Evolutionary conservation across 1,140 invertebrate genomes (phyloP).

Genomic region (Cyclina sinensis): DNA sequence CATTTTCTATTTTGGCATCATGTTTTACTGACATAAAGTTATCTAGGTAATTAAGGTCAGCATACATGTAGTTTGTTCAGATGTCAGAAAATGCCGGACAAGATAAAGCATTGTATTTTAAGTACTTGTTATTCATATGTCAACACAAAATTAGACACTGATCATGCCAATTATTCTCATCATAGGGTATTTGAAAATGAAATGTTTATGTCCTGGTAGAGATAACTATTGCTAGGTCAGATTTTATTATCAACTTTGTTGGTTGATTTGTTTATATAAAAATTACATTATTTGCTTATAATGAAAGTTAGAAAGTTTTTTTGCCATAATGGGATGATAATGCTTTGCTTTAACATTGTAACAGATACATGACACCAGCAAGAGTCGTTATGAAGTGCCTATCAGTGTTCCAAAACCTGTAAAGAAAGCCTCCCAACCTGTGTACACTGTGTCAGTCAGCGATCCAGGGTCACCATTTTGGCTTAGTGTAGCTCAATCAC

Average conservation of each 20-base stretch:
- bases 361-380: constrained; percentile 72
- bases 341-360: neutral
- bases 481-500: constrained; percentile 56
- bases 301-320: neutral
- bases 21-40: too few species aligned
- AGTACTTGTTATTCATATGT: too few species aligned
- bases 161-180: too few species aligned
- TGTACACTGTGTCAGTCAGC: constrained; percentile 67
- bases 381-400: constrained; percentile 73
- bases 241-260: too few species aligned
- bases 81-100: neutral
- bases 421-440: constrained; percentile 27
- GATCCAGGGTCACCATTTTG: constrained; percentile 67
- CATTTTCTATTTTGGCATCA: too few species aligned
- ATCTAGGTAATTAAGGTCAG: too few species aligned
- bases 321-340: neutral
- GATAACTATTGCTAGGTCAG: too few species aligned
- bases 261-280: neutral
- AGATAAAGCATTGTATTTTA: too few species aligned
- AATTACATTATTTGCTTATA: neutral
- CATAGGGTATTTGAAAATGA: too few species aligned
- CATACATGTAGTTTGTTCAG: too few species aligned
- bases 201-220: too few species aligned
- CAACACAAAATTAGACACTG: too few species aligned
- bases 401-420: constrained; percentile 56